A percentile compares a stretch with the other conserved stretches of the same genome.
These are phyloP conservation scores for Lutjanus argentimaculatus DNA, from an alignment of 2,797 vertebrate genomes.

Conservation along the genomic window DNA sequence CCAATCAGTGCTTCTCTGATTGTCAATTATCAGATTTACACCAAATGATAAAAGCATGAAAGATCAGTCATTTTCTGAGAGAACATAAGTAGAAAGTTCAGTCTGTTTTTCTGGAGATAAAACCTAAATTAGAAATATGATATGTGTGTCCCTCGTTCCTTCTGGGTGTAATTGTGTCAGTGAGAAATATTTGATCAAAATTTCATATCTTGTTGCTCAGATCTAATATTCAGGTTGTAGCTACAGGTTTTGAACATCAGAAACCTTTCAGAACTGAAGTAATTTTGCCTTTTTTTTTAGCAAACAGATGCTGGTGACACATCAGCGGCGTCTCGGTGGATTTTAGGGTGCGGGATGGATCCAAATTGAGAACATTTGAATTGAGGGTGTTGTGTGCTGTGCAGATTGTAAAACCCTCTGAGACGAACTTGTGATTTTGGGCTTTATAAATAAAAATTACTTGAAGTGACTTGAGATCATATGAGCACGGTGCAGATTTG, in stretches of 20 bases:
- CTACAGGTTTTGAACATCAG: slow-evolving; percentile 13
- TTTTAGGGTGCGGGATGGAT: background rate
- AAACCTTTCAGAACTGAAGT: background rate
- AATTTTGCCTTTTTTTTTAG: slow-evolving; percentile 7
- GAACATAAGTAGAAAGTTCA: background rate
- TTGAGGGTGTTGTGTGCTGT: background rate
- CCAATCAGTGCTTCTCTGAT: background rate
- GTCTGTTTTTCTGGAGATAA: background rate
- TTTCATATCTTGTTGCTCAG: slow-evolving; percentile 13
- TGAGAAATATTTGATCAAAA: slow-evolving; percentile 29
- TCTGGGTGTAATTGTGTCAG: slow-evolving; percentile 10
- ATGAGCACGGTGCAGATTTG: background rate
- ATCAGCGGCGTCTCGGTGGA: slow-evolving; percentile 1
- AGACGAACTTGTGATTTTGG: slow-evolving; percentile 16
- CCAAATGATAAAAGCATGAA: background rate
- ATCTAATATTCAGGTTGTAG: slow-evolving; percentile 35
- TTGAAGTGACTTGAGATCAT: background rate
- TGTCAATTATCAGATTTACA: background rate
- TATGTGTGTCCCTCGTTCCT: background rate
- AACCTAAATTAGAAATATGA: background rate
- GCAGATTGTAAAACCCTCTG: slow-evolving; percentile 14
- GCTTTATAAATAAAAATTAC: background rate
- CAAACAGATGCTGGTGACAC: slow-evolving; percentile 4
- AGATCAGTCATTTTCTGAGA: background rate
- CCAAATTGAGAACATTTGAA: background rate